A percentile compares a stretch with the other conserved stretches of the same genome.
Conservation (phyloP, 2,888 invertebrate genomes). For the Drosophila stalkeri region DNA sequence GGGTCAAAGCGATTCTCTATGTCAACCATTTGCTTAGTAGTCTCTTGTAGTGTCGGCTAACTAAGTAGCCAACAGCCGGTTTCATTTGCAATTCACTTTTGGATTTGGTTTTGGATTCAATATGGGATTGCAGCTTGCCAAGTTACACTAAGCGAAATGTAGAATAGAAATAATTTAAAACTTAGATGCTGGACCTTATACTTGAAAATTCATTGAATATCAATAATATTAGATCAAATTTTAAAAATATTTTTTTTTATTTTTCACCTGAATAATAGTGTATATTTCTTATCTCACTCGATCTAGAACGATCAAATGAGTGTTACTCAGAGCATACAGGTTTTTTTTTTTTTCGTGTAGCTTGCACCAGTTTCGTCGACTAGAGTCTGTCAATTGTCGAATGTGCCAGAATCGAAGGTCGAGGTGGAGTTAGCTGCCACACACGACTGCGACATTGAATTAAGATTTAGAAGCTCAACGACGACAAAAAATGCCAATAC, state of each 20-base stretch:
- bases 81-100: conserved; percentile 30
- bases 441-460: conserved; percentile 51
- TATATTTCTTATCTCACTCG: background rate
- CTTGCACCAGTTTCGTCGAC: conserved; percentile 44
- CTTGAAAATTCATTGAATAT: background rate
- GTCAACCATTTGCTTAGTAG: conserved; percentile 56
- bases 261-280: background rate
- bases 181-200: background rate
- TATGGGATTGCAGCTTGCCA: conserved; percentile 33
- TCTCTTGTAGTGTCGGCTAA: conserved; percentile 31
- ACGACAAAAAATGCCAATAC: conserved; percentile 28
- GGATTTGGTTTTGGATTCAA: conserved; percentile 24
- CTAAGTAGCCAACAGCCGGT: conserved; percentile 34
- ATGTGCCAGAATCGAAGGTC: conserved; percentile 61
- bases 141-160: conserved; percentile 16
- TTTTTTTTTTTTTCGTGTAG: conserved; percentile 28
- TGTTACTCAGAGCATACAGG: conserved; percentile 23
- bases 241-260: no score
- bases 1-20: conserved; percentile 65
- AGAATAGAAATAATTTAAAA: background rate
- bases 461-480: conserved; percentile 12
- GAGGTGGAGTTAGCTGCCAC: conserved; percentile 46
- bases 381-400: conserved; percentile 28
- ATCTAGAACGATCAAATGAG: background rate
- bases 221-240: background rate